A percentile compares a stretch with the other conserved stretches of the same genome.
phyloP scores from a whole-genome alignment of 2,888 invertebrate genomes.

The Ommatoiulus sabulosus region DNA sequence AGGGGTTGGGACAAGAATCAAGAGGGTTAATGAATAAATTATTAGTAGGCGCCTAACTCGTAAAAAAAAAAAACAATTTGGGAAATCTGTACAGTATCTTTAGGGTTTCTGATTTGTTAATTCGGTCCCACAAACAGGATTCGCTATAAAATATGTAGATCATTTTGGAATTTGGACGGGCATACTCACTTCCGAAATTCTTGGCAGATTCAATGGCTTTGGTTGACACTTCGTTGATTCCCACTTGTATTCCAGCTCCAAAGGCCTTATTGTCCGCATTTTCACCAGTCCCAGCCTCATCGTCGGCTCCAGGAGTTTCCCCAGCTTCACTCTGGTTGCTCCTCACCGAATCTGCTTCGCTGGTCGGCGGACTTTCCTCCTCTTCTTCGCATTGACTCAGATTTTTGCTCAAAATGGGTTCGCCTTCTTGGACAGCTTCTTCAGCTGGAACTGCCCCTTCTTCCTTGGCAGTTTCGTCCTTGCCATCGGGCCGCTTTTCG shows the following conservation, averaged over 20 bases:
- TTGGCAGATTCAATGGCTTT: constrained; percentile 83
- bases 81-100: too few relatives aligned
- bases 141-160: too few relatives aligned
- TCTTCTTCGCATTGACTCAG: constrained; percentile 21
- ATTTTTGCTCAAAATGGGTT: constrained; percentile 23
- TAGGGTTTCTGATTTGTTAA: too few relatives aligned
- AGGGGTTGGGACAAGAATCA: not conserved
- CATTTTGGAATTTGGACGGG: too few relatives aligned
- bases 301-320: constrained; percentile 45
- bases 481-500: constrained; percentile 44
- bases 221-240: constrained; percentile 77
- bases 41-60: not conserved
- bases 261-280: constrained; percentile 40
- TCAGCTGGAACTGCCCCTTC: constrained; percentile 16
- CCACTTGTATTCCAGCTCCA: constrained; percentile 57
- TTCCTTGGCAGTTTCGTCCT: constrained; percentile 17
- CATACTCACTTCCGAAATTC: constrained; percentile 79
- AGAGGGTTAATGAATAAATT: constrained; percentile 1
- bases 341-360: constrained; percentile 59
- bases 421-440: constrained; percentile 41
- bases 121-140: too few relatives aligned
- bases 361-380: constrained; percentile 59
- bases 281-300: constrained; percentile 32
- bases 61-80: not conserved
- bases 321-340: constrained; percentile 58